Base-by-base conservation (phyloP, 2,888 invertebrate genomes). In the Dicyrtoma fusca region DNA sequence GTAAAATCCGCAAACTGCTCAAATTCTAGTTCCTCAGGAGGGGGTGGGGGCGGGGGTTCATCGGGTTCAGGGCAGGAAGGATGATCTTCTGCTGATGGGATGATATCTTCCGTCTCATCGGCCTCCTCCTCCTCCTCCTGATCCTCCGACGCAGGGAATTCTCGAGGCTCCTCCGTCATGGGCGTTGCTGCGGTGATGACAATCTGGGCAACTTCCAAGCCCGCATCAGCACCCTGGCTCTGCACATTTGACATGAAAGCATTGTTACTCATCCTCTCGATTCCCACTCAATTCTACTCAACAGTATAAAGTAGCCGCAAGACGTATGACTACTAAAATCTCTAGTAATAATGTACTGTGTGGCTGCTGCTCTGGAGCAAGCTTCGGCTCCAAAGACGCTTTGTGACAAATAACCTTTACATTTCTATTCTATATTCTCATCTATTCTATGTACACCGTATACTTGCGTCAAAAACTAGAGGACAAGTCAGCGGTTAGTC, bases 181-280 rank as follows among this genome's bases (percentile, higher is more conserved):
- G 95, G 95, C 55, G 95, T 95, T 77, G 95, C 95, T 69, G 94
- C 94, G 61, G 95, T 95, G 84, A 95, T 94, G 73, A 94, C 93
- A 81, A 95, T 95, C 84, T 93, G 92, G 68, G 92, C 93, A 81
- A 92, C 92, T 76, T 91, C 92, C 76, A 94, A 87, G 80, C 91
- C 91, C 80, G 76, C 88, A 34, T 77, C 78, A 86, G 79, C 89
- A 88, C 79, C 88, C 86, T 74, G 74, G 57, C 47, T 76, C 74
- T 69, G 45, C 34, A 34, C 34, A 34, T 34, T 34, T 34, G 34
- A 34, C 34, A 34, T n/a, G n/a, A n/a, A n/a, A n/a, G n/a, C n/a
- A n/a, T n/a, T n/a, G n/a, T n/a, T n/a, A n/a, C n/a, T n/a, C n/a
- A n/a, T n/a, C n/a, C n/a, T n/a, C n/a, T n/a, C n/a, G n/a, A n/a